Evolutionary conservation across 2,888 invertebrate genomes (phyloP).

Genomic region (Hypercompe scribonia): DNA sequence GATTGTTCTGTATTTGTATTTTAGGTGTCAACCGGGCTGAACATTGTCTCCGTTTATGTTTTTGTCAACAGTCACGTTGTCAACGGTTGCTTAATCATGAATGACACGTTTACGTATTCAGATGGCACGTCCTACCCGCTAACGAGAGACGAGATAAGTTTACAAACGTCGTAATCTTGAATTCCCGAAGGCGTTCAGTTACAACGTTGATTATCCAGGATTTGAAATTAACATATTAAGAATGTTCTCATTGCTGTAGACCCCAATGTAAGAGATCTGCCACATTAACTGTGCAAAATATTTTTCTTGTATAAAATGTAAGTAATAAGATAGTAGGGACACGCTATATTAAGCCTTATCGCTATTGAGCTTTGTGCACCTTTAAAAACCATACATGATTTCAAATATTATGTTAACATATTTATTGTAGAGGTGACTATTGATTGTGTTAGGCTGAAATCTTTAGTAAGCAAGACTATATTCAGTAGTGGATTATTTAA

Average conservation of each 20-base stretch:
- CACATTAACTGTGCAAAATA: slow-evolving; percentile 31
- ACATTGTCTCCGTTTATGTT: slow-evolving; percentile 67
- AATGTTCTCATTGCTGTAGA: slow-evolving; percentile 49
- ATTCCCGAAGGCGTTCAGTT: slow-evolving; percentile 78
- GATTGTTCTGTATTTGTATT: slow-evolving; percentile 51
- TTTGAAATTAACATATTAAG: slow-evolving; percentile 81
- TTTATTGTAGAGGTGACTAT: too few species aligned
- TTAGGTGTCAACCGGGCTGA: slow-evolving; percentile 56
- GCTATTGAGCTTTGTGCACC: not conserved
- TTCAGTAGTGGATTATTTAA: too few species aligned
- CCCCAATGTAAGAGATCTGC: slow-evolving; percentile 39
- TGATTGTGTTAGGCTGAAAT: too few species aligned
- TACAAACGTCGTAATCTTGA: slow-evolving; percentile 81
- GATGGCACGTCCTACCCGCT: slow-evolving; percentile 75
- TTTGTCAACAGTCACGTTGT: slow-evolving; percentile 78
- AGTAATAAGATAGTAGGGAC: slow-evolving; percentile 26
- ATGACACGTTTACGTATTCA: slow-evolving; percentile 84
- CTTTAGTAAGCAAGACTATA: too few species aligned
- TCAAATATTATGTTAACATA: not conserved
- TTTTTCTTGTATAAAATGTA: slow-evolving; percentile 28
- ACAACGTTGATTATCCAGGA: slow-evolving; percentile 81
- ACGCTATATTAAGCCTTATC: slow-evolving; percentile 26
- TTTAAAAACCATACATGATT: not conserved
- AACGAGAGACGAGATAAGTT: slow-evolving; percentile 85
- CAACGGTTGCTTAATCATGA: slow-evolving; percentile 81